These are phyloP conservation scores for Novumbra hubbsi DNA, from an alignment of 2,797 vertebrate species.

Conservation along the genomic window DNA sequence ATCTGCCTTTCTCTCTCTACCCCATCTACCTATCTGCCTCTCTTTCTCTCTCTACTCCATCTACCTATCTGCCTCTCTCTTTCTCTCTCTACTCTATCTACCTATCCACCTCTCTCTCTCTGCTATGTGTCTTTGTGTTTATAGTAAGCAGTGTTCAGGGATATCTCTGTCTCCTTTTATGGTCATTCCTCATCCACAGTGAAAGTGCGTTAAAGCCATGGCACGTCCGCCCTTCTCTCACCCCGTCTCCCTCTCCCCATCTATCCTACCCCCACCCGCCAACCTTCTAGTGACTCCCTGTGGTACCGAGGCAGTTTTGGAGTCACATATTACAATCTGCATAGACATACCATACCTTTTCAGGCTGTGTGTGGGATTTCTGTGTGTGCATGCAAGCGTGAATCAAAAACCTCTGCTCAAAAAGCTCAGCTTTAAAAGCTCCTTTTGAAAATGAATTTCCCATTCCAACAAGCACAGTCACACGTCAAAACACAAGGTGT, in stretches of 20 bases:
- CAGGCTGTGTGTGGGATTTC: constrained; percentile 26
- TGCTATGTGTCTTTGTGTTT: constrained; percentile 69
- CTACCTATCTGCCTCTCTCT: constrained; percentile 27
- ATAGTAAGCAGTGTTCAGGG: constrained; percentile 82
- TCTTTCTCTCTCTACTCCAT: constrained; percentile 45
- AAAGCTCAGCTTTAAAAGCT: constrained; percentile 53
- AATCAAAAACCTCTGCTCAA: not conserved
- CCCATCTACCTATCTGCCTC: constrained; percentile 36
- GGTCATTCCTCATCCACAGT: constrained; percentile 84
- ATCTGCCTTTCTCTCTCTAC: not conserved
- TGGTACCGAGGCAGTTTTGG: constrained; percentile 35
- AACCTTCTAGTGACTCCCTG: constrained; percentile 43
- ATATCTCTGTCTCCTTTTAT: constrained; percentile 84
- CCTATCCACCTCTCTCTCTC: constrained; percentile 45
- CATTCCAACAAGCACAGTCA: constrained; percentile 46
- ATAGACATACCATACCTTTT: not conserved
- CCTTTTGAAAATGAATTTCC: constrained; percentile 59
- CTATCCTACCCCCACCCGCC: not conserved
- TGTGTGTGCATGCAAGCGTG: constrained; percentile 28
- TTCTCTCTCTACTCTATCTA: constrained; percentile 28
- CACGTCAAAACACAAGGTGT: constrained; percentile 46
- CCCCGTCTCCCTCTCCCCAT: constrained; percentile 8
- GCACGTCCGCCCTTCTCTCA: constrained; percentile 45
- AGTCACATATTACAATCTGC: not conserved
- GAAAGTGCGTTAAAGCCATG: constrained; percentile 77